Conservation (phyloP, 2,113 vertebrate species). For the Stigmatopora nigra region DNA sequence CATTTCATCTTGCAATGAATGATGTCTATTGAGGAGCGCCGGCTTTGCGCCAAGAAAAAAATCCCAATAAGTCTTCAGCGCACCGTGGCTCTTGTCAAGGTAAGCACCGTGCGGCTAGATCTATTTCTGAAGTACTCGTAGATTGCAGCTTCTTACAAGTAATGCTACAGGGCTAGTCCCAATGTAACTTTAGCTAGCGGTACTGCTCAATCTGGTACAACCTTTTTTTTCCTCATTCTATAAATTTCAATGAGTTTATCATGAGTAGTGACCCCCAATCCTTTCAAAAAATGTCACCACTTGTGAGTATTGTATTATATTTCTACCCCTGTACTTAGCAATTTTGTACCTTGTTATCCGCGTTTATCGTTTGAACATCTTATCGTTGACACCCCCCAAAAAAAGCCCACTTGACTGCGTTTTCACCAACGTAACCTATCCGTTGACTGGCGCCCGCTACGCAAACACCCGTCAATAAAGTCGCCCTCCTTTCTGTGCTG, state of each 20-base stretch:
- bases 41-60: conserved; percentile 21
- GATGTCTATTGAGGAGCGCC: conserved; percentile 21
- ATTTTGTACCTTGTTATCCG: no score
- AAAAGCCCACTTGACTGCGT: background rate
- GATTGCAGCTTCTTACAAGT: no score
- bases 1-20: conserved; percentile 17
- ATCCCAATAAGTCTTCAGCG: conserved; percentile 28
- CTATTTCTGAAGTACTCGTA: conserved; percentile 8
- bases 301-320: no score
- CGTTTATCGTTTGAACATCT: no score
- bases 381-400: no score
- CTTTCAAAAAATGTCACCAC: background rate
- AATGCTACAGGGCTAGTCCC: no score
- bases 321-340: no score
- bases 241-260: no score
- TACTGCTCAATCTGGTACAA: no score
- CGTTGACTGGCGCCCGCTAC: background rate
- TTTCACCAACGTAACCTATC: background rate
- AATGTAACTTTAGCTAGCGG: no score
- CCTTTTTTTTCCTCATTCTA: no score
- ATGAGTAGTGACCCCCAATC: no score
- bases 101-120: conserved; percentile 24
- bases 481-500: background rate
- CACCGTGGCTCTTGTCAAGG: conserved; percentile 23
- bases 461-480: background rate